phyloP scores from a whole-genome alignment of 2,797 vertebrate genomes.

The Trichosurus vulpecula region DNA sequence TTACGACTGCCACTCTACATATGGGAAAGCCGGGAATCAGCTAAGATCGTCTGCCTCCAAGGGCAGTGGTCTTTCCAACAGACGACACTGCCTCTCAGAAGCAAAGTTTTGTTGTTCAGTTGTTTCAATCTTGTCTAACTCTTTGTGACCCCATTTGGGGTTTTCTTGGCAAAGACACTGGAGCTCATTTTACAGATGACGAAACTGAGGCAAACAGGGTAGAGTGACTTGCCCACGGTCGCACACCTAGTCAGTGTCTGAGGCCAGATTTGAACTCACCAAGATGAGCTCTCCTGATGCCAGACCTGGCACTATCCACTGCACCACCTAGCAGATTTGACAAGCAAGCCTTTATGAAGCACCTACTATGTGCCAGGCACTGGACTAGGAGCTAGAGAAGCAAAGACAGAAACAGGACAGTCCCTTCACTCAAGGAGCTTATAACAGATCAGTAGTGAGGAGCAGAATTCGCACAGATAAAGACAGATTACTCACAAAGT shows the following conservation, averaged over 20 bases:
- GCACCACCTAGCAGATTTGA: background rate
- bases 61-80: too few relatives aligned
- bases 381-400: background rate
- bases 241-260: background rate
- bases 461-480: background rate
- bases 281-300: background rate
- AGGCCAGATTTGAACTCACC: background rate
- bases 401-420: too few relatives aligned
- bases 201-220: background rate
- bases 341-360: background rate
- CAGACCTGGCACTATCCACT: background rate
- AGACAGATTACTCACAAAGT: background rate
- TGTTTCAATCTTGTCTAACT: background rate
- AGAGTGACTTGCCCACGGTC: background rate
- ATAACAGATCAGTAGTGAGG: background rate
- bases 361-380: too few relatives aligned
- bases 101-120: too few relatives aligned
- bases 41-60: too few relatives aligned
- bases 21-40: too few relatives aligned
- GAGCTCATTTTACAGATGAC: background rate
- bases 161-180: background rate
- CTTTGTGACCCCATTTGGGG: background rate
- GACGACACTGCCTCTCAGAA: too few relatives aligned
- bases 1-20: too few relatives aligned
- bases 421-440: background rate